These are phyloP conservation scores for Heterotilapia buettikoferi DNA, from an alignment of 2,113 vertebrate genomes.

Conservation along the genomic window DNA sequence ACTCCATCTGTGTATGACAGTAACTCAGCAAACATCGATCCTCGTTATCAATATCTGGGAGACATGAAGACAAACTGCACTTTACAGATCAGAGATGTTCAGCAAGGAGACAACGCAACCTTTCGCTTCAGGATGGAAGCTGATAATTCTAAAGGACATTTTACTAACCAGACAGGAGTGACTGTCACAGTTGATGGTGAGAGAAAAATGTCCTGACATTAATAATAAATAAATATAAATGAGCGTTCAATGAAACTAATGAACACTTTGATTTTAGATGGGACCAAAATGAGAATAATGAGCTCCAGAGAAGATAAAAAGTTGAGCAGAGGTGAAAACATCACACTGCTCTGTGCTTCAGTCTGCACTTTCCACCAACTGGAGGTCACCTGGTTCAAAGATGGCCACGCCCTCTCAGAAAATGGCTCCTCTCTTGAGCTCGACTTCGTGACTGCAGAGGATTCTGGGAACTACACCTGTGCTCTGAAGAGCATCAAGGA, in stretches of 20 bases:
- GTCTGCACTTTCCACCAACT: background rate
- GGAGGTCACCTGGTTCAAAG: background rate
- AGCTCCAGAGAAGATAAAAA: background rate
- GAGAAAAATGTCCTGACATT: background rate
- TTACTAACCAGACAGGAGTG: background rate
- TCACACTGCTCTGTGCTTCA: background rate
- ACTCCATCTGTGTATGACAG: slow-evolving; percentile 27
- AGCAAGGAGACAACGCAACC: accelerated
- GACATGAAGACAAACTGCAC: slow-evolving; percentile 8
- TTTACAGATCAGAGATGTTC: background rate
- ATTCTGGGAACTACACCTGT: slow-evolving; percentile 48
- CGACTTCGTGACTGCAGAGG: background rate
- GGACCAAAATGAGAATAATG: accelerated
- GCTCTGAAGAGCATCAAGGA: accelerated
- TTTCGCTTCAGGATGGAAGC: slow-evolving; percentile 36
- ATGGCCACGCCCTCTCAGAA: background rate
- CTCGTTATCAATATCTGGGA: slow-evolving; percentile 26
- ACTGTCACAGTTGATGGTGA: background rate
- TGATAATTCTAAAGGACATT: accelerated
- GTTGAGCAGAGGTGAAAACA: accelerated
- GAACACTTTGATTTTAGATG: accelerated
- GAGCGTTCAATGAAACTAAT: accelerated
- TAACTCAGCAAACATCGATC: accelerated
- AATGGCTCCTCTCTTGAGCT: accelerated
- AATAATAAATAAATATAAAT: background rate